Percentiles rank a stretch among this genome's conserved stretches.
These are phyloP conservation scores for Anagyrus pseudococci DNA, from an alignment of 2,888 invertebrate genomes.

Conservation along the genomic window DNA sequence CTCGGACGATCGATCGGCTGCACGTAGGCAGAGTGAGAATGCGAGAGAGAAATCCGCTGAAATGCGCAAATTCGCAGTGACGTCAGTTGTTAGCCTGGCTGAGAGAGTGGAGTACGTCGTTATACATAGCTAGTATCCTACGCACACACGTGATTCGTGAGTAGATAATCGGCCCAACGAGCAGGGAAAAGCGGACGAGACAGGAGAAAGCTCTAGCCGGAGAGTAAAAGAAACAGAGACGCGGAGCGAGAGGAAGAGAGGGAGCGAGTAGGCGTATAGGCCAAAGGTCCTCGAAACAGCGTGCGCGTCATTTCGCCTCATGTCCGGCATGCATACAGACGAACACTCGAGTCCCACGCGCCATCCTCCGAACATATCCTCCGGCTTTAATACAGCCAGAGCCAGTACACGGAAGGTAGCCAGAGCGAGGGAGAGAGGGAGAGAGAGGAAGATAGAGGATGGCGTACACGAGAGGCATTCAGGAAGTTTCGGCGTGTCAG, in stretches of 20 bases:
- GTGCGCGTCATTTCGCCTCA: slow-evolving; percentile 15
- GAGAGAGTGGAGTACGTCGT: not conserved
- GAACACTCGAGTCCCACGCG: not conserved
- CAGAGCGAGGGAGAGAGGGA: too few species aligned
- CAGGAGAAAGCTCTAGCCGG: slow-evolving; percentile 15
- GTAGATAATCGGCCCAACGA: too few species aligned
- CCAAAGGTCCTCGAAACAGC: slow-evolving; percentile 8
- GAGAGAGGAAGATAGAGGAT: not conserved
- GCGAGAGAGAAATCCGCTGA: not conserved
- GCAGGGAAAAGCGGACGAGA: too few species aligned
- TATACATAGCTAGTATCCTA: slow-evolving; percentile 17
- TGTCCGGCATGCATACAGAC: not conserved
- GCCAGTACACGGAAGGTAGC: slow-evolving; percentile 3
- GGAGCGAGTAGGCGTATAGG: not conserved
- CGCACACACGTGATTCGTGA: too few species aligned
- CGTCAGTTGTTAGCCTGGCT: slow-evolving; percentile 6
- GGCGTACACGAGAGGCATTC: slow-evolving; percentile 24
- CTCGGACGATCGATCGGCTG: too few species aligned
- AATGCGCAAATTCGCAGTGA: slow-evolving; percentile 3
- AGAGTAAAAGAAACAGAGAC: not conserved
- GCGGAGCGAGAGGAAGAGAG: not conserved
- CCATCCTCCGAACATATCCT: not conserved
- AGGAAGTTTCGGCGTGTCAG: slow-evolving; percentile 34
- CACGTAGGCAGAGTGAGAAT: too few species aligned
- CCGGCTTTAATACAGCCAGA: slow-evolving; percentile 4